Percentiles rank a stretch among this genome's conserved stretches.
Conservation (phyloP, 2,888 invertebrate genomes). For the Parnassius smintheus region DNA sequence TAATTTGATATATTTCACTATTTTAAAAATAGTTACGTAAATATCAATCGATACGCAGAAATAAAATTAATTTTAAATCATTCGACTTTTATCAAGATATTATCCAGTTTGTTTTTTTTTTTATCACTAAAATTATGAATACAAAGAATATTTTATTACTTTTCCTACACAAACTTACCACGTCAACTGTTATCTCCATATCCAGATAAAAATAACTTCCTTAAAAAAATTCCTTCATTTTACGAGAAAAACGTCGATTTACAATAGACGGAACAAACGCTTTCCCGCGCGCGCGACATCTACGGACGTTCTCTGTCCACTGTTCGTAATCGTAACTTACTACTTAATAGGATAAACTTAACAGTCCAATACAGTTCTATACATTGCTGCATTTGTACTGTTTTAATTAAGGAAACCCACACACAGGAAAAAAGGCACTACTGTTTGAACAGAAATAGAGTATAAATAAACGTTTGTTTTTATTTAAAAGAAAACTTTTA, state of each 20-base stretch:
- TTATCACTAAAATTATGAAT: too few relatives aligned
- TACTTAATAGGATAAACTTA: slow-evolving; percentile 27
- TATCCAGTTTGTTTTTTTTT: too few relatives aligned
- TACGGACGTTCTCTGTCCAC: slow-evolving; percentile 24
- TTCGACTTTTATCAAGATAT: too few relatives aligned
- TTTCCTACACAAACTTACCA: slow-evolving; percentile 50
- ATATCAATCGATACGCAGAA: too few relatives aligned
- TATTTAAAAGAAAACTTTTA: too few relatives aligned
- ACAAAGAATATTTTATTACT: too few relatives aligned
- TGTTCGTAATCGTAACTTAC: slow-evolving; percentile 26
- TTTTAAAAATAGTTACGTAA: too few relatives aligned
- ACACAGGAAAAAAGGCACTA: background rate
- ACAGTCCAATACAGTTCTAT: slow-evolving; percentile 18
- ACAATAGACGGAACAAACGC: slow-evolving; percentile 6
- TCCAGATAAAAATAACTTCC: slow-evolving; percentile 4
- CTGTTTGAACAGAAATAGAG: too few relatives aligned
- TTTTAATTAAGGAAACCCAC: slow-evolving; percentile 6
- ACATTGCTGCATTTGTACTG: slow-evolving; percentile 15
- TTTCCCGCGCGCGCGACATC: slow-evolving; percentile 25
- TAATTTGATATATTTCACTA: too few relatives aligned
- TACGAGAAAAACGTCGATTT: slow-evolving; percentile 10
- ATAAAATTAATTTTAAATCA: too few relatives aligned
- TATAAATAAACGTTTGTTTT: too few relatives aligned
- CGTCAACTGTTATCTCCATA: slow-evolving; percentile 71
- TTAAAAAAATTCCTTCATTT: slow-evolving; percentile 6